Evolutionary conservation across 2,888 invertebrate species (phyloP).

Genomic region (Microctonus hyperodae): DNA sequence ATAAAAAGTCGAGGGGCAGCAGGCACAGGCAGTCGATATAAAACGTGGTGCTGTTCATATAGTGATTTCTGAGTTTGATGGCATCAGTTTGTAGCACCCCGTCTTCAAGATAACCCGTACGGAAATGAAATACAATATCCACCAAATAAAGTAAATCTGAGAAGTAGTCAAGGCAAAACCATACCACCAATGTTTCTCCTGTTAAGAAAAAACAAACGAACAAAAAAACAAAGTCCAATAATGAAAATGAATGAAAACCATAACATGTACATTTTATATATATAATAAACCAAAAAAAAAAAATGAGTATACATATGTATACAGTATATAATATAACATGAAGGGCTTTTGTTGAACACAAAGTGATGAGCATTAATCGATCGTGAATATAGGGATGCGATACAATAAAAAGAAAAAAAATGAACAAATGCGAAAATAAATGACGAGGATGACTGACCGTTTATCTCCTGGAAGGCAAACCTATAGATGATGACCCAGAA

Average conservation of each 20-base stretch:
- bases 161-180: constrained; percentile 97
- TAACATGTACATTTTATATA: neutral
- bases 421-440: neutral
- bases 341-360: neutral
- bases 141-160: constrained; percentile 95
- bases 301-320: neutral
- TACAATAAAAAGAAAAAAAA: neutral
- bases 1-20: constrained; percentile 96
- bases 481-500: constrained; percentile 99
- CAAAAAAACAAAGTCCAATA: constrained; percentile 2
- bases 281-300: too few relatives aligned
- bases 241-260: neutral
- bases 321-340: neutral
- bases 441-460: constrained; percentile 68
- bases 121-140: constrained; percentile 97
- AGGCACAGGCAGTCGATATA: constrained; percentile 99
- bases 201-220: constrained; percentile 41
- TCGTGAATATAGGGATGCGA: neutral
- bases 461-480: constrained; percentile 98
- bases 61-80: constrained; percentile 91
- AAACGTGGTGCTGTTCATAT: constrained; percentile 97
- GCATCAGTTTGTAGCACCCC: constrained; percentile 97
- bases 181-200: constrained; percentile 88
- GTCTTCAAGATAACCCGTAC: constrained; percentile 96
- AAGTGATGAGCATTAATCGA: neutral